These are phyloP conservation scores for Drosophila multiciliata DNA, from an alignment of 2,888 invertebrate species.

Conservation along the genomic window DNA sequence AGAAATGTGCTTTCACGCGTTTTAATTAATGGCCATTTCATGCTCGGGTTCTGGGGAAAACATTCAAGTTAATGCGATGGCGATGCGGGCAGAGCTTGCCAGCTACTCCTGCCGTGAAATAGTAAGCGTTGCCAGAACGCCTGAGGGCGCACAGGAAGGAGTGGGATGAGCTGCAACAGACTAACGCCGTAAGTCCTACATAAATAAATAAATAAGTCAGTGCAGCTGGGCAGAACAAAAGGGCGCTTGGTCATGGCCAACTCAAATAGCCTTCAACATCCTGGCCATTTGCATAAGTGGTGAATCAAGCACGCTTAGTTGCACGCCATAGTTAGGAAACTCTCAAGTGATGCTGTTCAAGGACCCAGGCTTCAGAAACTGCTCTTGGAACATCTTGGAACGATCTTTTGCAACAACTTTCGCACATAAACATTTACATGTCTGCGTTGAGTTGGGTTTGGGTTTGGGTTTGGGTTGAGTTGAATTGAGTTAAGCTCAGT, in stretches of 20 bases:
- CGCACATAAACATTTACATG: not conserved
- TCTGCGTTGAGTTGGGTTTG: conserved; percentile 1
- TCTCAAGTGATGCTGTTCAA: not conserved
- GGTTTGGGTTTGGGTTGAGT: not conserved
- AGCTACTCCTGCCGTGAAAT: not conserved
- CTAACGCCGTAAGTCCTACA: conserved; percentile 40
- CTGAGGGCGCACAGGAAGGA: not conserved
- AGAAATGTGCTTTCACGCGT: not conserved
- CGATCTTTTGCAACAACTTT: conserved; percentile 12
- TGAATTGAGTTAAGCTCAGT: not conserved
- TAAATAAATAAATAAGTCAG: conserved; percentile 43
- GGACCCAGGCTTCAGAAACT: not conserved
- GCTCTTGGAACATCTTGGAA: not conserved
- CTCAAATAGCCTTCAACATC: not conserved
- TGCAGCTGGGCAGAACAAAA: conserved; percentile 26
- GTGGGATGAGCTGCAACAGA: not conserved
- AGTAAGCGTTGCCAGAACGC: not conserved
- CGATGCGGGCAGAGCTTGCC: not conserved
- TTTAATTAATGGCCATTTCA: conserved; percentile 21
- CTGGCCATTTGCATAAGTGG: conserved; percentile 16
- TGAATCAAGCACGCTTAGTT: conserved; percentile 29
- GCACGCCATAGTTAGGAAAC: not conserved
- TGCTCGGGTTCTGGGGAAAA: not conserved
- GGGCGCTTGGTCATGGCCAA: not conserved
- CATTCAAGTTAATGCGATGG: conserved; percentile 1